Evolutionary conservation across 2,797 vertebrate genomes (phyloP), one percentile per base, ranked within the genome.

Genomic region (Mus minutoides): DNA sequence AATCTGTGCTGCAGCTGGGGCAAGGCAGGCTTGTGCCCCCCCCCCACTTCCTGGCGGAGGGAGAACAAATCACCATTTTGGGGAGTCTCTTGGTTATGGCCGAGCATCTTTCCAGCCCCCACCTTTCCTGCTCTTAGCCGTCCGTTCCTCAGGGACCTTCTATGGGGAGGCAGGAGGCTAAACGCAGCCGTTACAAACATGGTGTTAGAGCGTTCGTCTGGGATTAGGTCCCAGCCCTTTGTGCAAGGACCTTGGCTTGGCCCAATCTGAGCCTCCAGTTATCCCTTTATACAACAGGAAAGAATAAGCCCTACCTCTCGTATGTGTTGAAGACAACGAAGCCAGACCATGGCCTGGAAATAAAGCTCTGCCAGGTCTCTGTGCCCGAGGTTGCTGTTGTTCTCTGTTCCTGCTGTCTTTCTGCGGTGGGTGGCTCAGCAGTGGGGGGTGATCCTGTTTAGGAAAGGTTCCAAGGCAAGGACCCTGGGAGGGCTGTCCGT

Each of bases 31-130:
- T 46, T 13, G 8, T 19, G 6, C 17, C 69, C 19, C 40, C 87
- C 54, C 60, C 75, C 75, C 49, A 40, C 88, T 12, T 69, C 34
- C 46, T 11, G n/a, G 56, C 67, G 71, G 92, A 31, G 79, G 64
- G 94, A 90, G 73, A 96, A 89, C 88, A 37, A 91, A 95, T 96
- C 91, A 80, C 94, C 76, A 80, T 97, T 96, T 97, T 84, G 71
- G 89, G 91, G 95, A 29, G 92, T 94, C 85, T 97, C 78, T 1
- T 26, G 77, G 64, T 84, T 94, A 24, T 69, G 73, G 87, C 29
- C 52, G 6, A 96, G 64, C 85, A 84, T 73, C n/a, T 46, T 64
- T 79, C 40, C 93, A 40, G 56, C 12, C 69, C 58, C 58, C n/a
- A 49, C 64, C 1, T 49, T 75, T 75, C 58, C 80, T 16, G n/a